These are phyloP conservation scores for Eupithecia subumbrata DNA, from an alignment of 2,888 invertebrate species.

Conservation along the genomic window DNA sequence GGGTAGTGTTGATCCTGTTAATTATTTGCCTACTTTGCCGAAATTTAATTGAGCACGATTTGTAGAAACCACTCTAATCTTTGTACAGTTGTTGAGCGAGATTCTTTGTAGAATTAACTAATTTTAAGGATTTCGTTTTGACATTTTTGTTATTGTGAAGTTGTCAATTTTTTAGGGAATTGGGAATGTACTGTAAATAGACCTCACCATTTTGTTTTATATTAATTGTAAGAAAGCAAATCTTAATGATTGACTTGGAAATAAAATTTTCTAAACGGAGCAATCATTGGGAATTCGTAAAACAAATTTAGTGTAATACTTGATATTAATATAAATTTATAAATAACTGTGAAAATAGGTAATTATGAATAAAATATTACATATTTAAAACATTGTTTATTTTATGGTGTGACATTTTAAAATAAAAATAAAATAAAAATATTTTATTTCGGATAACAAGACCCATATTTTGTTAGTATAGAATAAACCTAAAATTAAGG, in stretches of 20 bases:
- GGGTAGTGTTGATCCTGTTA: constrained; percentile 63
- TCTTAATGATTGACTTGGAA: constrained; percentile 81
- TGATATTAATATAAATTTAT: constrained; percentile 86
- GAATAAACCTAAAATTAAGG: too few species aligned
- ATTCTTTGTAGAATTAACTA: constrained; percentile 81
- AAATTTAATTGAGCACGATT: constrained; percentile 70
- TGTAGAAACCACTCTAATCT: constrained; percentile 82
- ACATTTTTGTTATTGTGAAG: constrained; percentile 85
- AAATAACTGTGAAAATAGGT: constrained; percentile 85
- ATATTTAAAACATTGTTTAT: constrained; percentile 77
- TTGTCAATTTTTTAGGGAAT: constrained; percentile 89
- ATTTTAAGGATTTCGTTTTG: constrained; percentile 77
- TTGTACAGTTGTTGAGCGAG: constrained; percentile 83
- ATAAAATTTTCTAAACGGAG: constrained; percentile 83
- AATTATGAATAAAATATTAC: constrained; percentile 85
- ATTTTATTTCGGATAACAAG: too few species aligned
- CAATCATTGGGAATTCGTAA: constrained; percentile 83
- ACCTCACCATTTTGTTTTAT: constrained; percentile 81
- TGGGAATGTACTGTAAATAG: constrained; percentile 87
- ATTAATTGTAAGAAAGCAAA: constrained; percentile 74
- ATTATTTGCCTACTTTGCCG: constrained; percentile 76
- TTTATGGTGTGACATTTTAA: too few species aligned
- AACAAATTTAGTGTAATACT: constrained; percentile 83
- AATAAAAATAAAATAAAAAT: too few species aligned
- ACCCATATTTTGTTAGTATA: too few species aligned